phyloP scores from a whole-genome alignment of 2,797 vertebrate species.

The Bradypodion ventrale region DNA sequence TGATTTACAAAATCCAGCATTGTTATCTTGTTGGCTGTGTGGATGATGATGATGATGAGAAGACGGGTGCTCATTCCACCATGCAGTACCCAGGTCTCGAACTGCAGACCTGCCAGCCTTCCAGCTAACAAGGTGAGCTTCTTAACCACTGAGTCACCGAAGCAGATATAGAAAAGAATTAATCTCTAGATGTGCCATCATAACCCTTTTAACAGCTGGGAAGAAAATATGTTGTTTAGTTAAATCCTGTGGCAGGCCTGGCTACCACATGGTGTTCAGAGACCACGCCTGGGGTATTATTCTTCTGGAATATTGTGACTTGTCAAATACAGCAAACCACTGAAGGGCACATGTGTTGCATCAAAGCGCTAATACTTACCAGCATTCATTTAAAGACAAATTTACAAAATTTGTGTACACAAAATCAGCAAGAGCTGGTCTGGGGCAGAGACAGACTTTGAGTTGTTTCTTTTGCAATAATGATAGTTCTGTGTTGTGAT shows the following conservation, averaged over 20 bases:
- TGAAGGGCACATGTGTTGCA: not conserved
- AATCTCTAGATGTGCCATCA: not conserved
- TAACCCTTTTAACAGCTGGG: not conserved
- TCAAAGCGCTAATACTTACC: accelerated
- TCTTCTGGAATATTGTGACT: not conserved
- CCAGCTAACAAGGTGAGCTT: too few relatives aligned
- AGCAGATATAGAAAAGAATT: too few relatives aligned
- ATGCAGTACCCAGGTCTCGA: too few relatives aligned
- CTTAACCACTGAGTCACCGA: too few relatives aligned
- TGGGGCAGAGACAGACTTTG: accelerated
- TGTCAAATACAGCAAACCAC: not conserved
- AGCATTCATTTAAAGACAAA: not conserved
- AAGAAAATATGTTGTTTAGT: slow-evolving; percentile 10
- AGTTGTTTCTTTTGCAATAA: accelerated
- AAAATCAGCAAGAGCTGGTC: not conserved
- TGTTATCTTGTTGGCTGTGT: too few relatives aligned
- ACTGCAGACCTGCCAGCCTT: too few relatives aligned
- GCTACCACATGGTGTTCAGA: slow-evolving; percentile 12
- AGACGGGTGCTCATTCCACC: too few relatives aligned
- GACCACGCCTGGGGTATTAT: not conserved
- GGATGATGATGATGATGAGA: too few relatives aligned
- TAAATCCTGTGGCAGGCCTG: slow-evolving; percentile 1
- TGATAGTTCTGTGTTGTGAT: not conserved
- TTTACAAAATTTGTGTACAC: not conserved
- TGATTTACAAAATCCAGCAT: too few relatives aligned